Evolutionary conservation across 2,113 vertebrate genomes (phyloP).

Genomic region (Nesospiza acunhae): DNA sequence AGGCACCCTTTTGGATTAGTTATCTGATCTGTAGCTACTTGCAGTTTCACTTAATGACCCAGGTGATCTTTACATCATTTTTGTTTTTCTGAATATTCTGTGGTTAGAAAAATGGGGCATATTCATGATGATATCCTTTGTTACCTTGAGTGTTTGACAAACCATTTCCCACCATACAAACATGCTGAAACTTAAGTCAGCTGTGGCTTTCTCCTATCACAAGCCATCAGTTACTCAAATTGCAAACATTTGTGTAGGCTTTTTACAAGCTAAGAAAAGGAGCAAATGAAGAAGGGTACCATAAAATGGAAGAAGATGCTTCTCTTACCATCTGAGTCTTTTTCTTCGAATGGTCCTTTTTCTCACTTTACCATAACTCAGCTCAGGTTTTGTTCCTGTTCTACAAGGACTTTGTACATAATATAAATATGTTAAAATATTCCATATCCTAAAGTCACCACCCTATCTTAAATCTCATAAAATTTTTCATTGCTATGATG

Average conservation of each 20-base stretch:
- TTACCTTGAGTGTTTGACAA: neutral
- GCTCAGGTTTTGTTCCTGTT: neutral
- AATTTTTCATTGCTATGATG: neutral
- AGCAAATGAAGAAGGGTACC: neutral
- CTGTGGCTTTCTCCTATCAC: neutral
- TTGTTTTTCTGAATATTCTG: neutral
- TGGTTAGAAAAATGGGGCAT: neutral
- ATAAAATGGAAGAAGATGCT: neutral
- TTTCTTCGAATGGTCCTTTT: neutral
- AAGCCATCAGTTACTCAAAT: neutral
- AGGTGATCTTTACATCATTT: neutral
- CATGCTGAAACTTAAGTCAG: neutral
- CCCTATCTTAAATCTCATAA: neutral
- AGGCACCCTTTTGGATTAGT: neutral
- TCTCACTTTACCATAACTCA: neutral
- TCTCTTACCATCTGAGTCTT: neutral
- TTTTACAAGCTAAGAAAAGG: neutral
- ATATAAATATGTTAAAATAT: neutral
- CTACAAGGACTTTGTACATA: rapidly evolving
- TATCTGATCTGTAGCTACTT: neutral
- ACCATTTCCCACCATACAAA: neutral
- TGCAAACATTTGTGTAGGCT: neutral
- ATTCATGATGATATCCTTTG: neutral
- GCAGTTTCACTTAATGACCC: neutral
- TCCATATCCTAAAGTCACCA: neutral